Conservation (phyloP, 1,140 invertebrate genomes). For the Aphelenchoides besseyi region DNA sequence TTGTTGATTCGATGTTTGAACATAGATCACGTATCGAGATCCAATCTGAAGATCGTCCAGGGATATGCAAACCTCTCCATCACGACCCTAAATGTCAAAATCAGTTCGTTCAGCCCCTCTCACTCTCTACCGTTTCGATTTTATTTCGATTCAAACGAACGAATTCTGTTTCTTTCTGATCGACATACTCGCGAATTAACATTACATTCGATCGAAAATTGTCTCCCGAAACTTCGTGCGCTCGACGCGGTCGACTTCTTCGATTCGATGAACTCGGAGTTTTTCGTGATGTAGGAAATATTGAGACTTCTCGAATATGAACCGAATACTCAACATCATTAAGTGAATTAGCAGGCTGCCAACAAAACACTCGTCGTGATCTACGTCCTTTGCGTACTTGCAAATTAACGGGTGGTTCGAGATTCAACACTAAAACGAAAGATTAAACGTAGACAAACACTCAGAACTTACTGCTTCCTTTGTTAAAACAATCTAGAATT, state of each 20-base stretch:
- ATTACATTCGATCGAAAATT: not conserved
- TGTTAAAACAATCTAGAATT: conserved; percentile 45
- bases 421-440: conserved; percentile 33
- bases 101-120: too few relatives aligned
- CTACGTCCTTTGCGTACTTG: not conserved
- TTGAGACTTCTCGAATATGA: not conserved
- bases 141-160: not conserved
- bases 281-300: not conserved
- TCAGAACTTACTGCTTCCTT: conserved; percentile 9
- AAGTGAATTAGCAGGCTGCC: not conserved
- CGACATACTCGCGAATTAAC: not conserved
- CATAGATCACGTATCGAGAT: conserved; percentile 34
- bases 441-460: conserved; percentile 1
- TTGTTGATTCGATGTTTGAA: conserved; percentile 41
- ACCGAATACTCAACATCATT: not conserved
- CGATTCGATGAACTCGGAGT: not conserved
- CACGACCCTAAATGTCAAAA: conserved; percentile 26
- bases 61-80: conserved; percentile 31
- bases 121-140: not conserved
- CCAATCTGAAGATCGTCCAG: conserved; percentile 19
- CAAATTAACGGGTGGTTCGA: conserved; percentile 20
- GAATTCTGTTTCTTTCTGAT: not conserved
- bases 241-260: not conserved
- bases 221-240: not conserved
- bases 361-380: not conserved